These are phyloP conservation scores for Rutilus rutilus DNA, from an alignment of 2,113 vertebrate genomes.

Conservation along the genomic window DNA sequence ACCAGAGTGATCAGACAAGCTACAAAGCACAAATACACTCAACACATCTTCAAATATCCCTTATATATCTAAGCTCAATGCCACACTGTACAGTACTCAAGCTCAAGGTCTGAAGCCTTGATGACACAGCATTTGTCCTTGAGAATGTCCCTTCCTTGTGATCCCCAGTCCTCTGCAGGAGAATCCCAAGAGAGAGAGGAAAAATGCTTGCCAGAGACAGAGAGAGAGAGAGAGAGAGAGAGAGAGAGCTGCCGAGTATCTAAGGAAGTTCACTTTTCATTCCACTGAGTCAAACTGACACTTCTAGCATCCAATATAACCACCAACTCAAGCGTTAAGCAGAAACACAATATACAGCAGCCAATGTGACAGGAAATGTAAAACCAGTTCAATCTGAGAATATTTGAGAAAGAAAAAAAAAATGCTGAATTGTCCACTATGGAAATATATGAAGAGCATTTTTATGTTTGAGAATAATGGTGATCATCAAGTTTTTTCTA, in stretches of 20 bases:
- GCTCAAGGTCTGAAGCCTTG: slow-evolving; percentile 53
- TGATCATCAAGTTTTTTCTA: background rate
- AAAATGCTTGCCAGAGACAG: background rate
- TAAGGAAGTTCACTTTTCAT: background rate
- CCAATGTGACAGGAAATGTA: background rate
- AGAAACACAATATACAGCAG: background rate
- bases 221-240: background rate
- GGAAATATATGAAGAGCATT: background rate
- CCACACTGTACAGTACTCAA: background rate
- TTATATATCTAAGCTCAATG: background rate
- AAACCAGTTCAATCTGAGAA: background rate
- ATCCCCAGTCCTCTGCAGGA: slow-evolving; percentile 55
- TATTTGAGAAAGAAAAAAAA: background rate
- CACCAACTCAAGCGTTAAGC: background rate
- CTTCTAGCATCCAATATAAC: background rate
- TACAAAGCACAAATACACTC: background rate
- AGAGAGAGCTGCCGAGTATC: background rate
- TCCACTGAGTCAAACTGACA: slow-evolving; percentile 3
- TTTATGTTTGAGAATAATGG: too few relatives aligned
- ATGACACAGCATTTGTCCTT: slow-evolving; percentile 73
- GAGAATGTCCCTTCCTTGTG: slow-evolving; percentile 67
- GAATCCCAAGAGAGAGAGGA: slow-evolving; percentile 12
- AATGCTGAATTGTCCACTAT: background rate
- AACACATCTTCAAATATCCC: background rate
- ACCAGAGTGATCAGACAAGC: background rate